Percentiles rank a stretch among this genome's conserved stretches.
Conservation (phyloP, 2,888 invertebrate genomes). For the Microctonus hyperodae region DNA sequence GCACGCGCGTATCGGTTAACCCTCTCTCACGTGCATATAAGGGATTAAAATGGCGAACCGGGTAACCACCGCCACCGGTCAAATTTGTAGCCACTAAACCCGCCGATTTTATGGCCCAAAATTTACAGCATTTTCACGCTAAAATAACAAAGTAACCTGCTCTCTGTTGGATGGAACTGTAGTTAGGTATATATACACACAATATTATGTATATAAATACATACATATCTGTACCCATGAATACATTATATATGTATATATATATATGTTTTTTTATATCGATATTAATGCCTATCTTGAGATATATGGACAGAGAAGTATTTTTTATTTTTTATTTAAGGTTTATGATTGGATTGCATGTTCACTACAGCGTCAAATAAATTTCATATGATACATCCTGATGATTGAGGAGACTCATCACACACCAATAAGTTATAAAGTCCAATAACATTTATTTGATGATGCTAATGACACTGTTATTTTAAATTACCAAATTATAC, state of each 20-base stretch:
- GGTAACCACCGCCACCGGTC: slow-evolving; percentile 45
- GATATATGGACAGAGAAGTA: background rate
- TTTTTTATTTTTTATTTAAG: background rate
- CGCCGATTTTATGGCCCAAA: slow-evolving; percentile 56
- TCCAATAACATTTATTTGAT: slow-evolving; percentile 7
- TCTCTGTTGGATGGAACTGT: background rate
- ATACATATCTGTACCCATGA: no score
- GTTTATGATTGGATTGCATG: slow-evolving; percentile 3
- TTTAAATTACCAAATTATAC: slow-evolving; percentile 17
- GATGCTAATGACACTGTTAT: slow-evolving; percentile 12
- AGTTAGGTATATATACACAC: background rate
- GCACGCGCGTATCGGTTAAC: slow-evolving; percentile 39
- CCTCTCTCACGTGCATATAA: slow-evolving; percentile 33
- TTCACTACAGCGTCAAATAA: slow-evolving; percentile 1
- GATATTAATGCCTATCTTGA: background rate
- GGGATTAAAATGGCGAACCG: slow-evolving; percentile 48
- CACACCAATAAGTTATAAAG: slow-evolving; percentile 10
- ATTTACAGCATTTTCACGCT: slow-evolving; percentile 59
- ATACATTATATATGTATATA: no score
- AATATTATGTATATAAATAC: no score
- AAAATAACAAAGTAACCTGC: slow-evolving; percentile 55
- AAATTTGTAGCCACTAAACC: slow-evolving; percentile 61
- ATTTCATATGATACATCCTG: background rate
- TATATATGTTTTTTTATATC: background rate
- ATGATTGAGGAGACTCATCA: background rate